These are phyloP conservation scores for Bactericera cockerelli DNA, from an alignment of 1,140 invertebrate species.

Conservation along the genomic window DNA sequence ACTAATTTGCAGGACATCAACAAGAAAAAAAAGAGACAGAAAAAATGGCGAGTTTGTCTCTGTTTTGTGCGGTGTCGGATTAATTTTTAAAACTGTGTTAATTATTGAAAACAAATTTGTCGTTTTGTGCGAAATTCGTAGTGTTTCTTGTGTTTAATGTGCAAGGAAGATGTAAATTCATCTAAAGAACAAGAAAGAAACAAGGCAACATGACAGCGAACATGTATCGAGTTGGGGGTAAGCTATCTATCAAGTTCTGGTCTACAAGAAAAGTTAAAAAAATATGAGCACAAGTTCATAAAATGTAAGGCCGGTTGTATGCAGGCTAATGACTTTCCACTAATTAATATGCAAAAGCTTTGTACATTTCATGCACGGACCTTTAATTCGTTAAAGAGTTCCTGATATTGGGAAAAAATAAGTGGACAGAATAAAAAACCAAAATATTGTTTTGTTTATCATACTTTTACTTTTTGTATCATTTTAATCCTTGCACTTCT, in stretches of 20 bases:
- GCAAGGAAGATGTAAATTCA: background rate
- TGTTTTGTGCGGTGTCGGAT: slow-evolving; percentile 6
- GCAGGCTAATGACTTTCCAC: too few relatives aligned
- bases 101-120: background rate
- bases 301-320: background rate
- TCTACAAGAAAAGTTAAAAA: background rate
- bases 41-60: slow-evolving; percentile 6
- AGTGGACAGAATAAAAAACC: too few relatives aligned
- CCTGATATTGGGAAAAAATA: too few relatives aligned
- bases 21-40: too few relatives aligned
- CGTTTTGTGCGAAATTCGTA: background rate
- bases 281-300: background rate
- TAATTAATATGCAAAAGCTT: too few relatives aligned
- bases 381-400: too few relatives aligned
- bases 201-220: background rate
- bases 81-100: background rate
- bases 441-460: too few relatives aligned
- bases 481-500: too few relatives aligned
- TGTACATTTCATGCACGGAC: too few relatives aligned
- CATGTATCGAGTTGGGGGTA: slow-evolving; percentile 7
- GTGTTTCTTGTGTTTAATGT: background rate
- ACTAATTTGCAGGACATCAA: background rate
- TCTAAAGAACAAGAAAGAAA: background rate
- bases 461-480: too few relatives aligned
- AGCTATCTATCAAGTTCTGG: background rate